phyloP scores from a whole-genome alignment of 2,888 invertebrate species.

The Cheilosia variabilis region DNA sequence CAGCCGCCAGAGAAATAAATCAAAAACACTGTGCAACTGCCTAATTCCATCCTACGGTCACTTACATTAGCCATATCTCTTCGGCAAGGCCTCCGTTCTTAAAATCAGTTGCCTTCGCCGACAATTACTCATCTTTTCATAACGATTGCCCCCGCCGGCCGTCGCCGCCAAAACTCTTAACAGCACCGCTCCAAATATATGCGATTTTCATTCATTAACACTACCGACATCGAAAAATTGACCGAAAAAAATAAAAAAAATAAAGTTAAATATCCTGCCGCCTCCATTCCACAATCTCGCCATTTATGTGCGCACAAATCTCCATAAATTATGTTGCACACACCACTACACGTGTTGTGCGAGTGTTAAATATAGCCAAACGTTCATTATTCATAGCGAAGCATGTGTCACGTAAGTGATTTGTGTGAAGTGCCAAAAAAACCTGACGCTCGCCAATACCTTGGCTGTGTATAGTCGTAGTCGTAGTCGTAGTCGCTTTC shows the following conservation, averaged over 20 bases:
- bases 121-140: conserved; percentile 22
- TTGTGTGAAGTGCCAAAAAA: conserved; percentile 75
- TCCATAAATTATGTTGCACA: conserved; percentile 71
- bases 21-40: background rate
- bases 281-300: conserved; percentile 53
- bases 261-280: conserved; percentile 50
- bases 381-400: conserved; percentile 74
- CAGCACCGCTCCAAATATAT: conserved; percentile 58
- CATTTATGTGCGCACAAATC: conserved; percentile 62
- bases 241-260: conserved; percentile 7
- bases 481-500: no score
- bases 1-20: background rate
- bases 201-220: conserved; percentile 70
- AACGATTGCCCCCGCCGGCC: background rate
- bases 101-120: conserved; percentile 1
- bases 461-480: no score
- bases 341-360: conserved; percentile 67
- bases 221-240: conserved; percentile 23
- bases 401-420: conserved; percentile 76
- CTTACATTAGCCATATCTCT: background rate
- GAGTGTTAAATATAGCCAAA: conserved; percentile 67
- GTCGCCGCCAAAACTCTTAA: conserved; percentile 21
- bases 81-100: background rate
- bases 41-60: background rate
- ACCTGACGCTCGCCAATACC: conserved; percentile 69